These are phyloP conservation scores for Punctoribates punctum DNA, from an alignment of 2,888 invertebrate species.

Conservation along the genomic window DNA sequence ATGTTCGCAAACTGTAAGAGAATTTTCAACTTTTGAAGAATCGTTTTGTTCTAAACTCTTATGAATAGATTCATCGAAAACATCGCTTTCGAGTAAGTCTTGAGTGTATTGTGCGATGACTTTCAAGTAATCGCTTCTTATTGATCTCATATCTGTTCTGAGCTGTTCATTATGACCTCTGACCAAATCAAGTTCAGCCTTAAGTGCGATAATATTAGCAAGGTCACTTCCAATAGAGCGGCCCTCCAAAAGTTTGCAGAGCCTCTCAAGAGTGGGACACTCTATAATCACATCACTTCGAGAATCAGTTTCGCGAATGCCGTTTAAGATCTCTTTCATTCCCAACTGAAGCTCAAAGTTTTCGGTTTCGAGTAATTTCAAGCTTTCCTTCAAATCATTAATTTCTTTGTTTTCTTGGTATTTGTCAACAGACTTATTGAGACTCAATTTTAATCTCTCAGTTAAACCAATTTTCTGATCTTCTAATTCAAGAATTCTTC, in stretches of 20 bases:
- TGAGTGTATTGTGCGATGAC: slow-evolving; percentile 41
- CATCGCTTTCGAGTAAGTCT: slow-evolving; percentile 39
- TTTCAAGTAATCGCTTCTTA: slow-evolving; percentile 41
- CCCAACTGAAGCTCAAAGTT: slow-evolving; percentile 43
- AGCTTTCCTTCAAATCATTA: slow-evolving; percentile 31
- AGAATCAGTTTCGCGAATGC: slow-evolving; percentile 39
- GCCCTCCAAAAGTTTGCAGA: slow-evolving; percentile 42
- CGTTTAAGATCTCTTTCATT: slow-evolving; percentile 45
- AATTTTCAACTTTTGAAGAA: too few relatives aligned
- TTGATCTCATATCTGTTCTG: slow-evolving; percentile 39
- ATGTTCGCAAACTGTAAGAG: too few relatives aligned
- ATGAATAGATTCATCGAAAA: background rate
- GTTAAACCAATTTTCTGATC: slow-evolving; percentile 36
- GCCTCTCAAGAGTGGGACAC: slow-evolving; percentile 44
- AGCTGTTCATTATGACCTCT: slow-evolving; percentile 45
- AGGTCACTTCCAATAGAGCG: slow-evolving; percentile 34
- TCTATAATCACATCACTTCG: slow-evolving; percentile 43
- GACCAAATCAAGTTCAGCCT: slow-evolving; percentile 45
- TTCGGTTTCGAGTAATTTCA: slow-evolving; percentile 41
- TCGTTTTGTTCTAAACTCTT: too few relatives aligned
- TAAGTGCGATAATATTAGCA: slow-evolving; percentile 41
- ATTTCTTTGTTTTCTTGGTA: background rate
- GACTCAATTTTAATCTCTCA: slow-evolving; percentile 24
- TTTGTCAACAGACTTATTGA: background rate
- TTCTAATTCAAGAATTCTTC: slow-evolving; percentile 36